These are phyloP conservation scores for Drosophila truncata DNA, from an alignment of 1,140 invertebrate species.

Conservation along the genomic window DNA sequence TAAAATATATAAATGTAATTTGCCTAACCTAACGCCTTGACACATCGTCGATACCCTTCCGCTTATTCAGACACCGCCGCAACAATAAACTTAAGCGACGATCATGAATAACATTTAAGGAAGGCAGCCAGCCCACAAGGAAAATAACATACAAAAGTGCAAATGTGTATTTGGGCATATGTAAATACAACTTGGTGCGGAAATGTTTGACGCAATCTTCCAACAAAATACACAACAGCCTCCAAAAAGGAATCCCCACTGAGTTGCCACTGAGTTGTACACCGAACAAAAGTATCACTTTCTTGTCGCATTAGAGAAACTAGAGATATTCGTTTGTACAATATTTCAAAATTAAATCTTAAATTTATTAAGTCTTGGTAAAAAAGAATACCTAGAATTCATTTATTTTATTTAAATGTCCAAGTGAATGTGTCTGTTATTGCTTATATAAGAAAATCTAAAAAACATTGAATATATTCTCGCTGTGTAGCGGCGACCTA, in stretches of 20 bases:
- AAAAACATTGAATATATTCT: not conserved
- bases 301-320: not conserved
- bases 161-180: conserved; percentile 27
- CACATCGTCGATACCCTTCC: conserved; percentile 2
- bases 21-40: not conserved
- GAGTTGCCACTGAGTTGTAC: not conserved
- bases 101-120: conserved; percentile 70
- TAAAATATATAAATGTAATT: not conserved
- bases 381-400: not conserved
- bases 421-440: not conserved
- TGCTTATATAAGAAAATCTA: not conserved
- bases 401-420: not conserved
- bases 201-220: conserved; percentile 50
- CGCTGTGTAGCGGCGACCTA: not conserved
- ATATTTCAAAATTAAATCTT: too few relatives aligned
- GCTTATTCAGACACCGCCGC: not conserved
- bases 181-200: conserved; percentile 37
- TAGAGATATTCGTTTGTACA: too few relatives aligned
- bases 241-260: conserved; percentile 9
- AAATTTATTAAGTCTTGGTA: too few relatives aligned
- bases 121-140: conserved; percentile 27
- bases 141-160: conserved; percentile 24
- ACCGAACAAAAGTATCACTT: not conserved
- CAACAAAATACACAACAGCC: conserved; percentile 1
- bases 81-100: conserved; percentile 54